Conservation (phyloP, 2,113 vertebrate genomes). For the Myotis yumanensis region DNA sequence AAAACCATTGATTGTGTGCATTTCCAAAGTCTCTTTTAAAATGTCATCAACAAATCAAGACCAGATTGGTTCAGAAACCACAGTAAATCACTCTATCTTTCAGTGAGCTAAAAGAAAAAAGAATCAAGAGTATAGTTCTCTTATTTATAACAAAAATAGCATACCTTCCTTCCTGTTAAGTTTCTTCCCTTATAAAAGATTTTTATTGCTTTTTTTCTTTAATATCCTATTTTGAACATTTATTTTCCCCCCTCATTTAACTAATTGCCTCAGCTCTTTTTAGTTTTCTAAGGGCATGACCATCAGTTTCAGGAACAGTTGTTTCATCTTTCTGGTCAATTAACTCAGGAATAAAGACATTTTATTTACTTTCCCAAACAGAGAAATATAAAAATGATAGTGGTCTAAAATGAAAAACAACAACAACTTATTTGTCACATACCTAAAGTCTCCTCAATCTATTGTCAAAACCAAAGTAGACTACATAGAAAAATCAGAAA, state of each 20-base stretch:
- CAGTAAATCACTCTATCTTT: background rate
- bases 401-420: background rate
- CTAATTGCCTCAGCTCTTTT: slow-evolving; percentile 30
- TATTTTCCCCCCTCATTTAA: slow-evolving; percentile 42
- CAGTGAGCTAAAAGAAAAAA: background rate
- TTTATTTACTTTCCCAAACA: background rate
- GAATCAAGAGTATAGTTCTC: background rate
- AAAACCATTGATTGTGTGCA: background rate
- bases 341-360: slow-evolving; percentile 28
- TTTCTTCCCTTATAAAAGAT: background rate
- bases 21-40: background rate
- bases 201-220: background rate
- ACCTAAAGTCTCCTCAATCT: background rate
- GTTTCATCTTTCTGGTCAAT: background rate
- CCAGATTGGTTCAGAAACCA: background rate
- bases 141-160: slow-evolving; percentile 30
- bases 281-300: background rate
- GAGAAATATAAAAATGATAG: background rate
- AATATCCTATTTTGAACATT: background rate
- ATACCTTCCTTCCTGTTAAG: background rate
- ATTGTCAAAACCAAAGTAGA: background rate
- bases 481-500: background rate
- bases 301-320: background rate
- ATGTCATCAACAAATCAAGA: background rate
- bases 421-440: background rate